Evolutionary conservation across 2,113 vertebrate species (phyloP), one percentile per base, ranked within the genome.

Genomic region (Scomber colias): DNA sequence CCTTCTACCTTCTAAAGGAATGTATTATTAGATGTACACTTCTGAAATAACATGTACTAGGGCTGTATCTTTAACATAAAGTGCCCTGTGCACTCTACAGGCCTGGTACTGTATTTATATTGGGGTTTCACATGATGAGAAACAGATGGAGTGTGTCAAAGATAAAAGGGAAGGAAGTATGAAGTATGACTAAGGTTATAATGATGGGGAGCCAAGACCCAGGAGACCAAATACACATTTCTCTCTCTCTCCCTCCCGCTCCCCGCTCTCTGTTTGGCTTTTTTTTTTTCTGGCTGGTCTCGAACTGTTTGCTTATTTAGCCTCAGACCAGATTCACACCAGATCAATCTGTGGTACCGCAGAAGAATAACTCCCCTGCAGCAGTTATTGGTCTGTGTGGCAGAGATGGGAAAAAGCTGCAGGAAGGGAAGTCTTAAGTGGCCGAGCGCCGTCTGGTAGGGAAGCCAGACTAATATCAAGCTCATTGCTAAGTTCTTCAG

Each of bases 101-200:
- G 84, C 71, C 77, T 84, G 73, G 85, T 79, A 86, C 88, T 90
- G 85, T 89, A 89, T 90, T 89, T 90, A 87, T 86, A 90, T 85
- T 88, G 87, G 70, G 77, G 80, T 87, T 91, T 90, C 81, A 86
- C 72, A 49, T 91, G 81, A 94, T 92, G 86, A 79, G 79, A 84
- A 92, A 77, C 93, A 94, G 90, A 92, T 91, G 93, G 85, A 87
- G 84, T 88, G 75, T 86, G 87, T 92, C 91, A 87, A 91, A 92
- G 90, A 92, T 93, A 86, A 94, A 94, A 94, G 91, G 73, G 71
- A 89, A 92, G 90, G 89, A 94, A 91, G 90, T 91, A 90, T 94
- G 89, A 90, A 93, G 88, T 90, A 92, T 93, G 92, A 92, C 92
- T 91, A 87, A 90, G 90, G 90, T 90, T 93, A 91, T 92, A 90